These are phyloP conservation scores for Phyllotreta cruciferae DNA, from an alignment of 2,888 invertebrate species.

Conservation along the genomic window DNA sequence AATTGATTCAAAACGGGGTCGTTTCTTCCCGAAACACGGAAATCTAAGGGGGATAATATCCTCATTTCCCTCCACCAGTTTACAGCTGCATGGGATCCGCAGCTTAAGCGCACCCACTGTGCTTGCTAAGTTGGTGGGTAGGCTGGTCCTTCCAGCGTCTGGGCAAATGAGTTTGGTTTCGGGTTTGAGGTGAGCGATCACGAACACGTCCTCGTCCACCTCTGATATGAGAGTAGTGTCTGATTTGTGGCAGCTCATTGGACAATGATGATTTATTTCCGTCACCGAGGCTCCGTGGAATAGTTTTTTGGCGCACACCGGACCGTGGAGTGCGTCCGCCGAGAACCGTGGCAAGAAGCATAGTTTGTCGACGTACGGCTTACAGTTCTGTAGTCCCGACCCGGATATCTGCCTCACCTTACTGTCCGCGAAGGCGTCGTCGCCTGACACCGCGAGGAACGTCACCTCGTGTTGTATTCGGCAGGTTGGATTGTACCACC, in stretches of 20 bases:
- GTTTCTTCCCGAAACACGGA: conserved; percentile 4
- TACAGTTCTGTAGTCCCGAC: conserved; percentile 30
- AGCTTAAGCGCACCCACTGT: conserved; percentile 21
- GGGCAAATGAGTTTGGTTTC: not conserved
- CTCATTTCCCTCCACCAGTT: conserved; percentile 13
- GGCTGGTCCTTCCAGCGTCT: no score
- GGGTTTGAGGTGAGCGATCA: conserved; percentile 31
- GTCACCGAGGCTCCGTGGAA: conserved; percentile 37
- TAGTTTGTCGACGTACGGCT: conserved; percentile 32
- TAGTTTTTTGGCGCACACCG: conserved; percentile 34
- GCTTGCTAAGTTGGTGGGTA: not conserved
- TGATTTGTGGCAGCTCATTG: conserved; percentile 34
- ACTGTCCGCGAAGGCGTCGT: no score
- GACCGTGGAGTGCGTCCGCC: conserved; percentile 17
- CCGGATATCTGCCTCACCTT: not conserved
- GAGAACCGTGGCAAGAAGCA: conserved; percentile 35
- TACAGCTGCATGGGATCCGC: conserved; percentile 16
- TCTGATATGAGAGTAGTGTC: conserved; percentile 32
- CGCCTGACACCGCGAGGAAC: no score
- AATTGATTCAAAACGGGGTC: conserved; percentile 3
- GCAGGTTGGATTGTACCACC: conserved; percentile 38
- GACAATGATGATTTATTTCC: conserved; percentile 34
- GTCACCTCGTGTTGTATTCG: conserved; percentile 26
- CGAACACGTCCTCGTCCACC: conserved; percentile 31
- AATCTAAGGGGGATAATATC: conserved; percentile 28